phyloP scores from a whole-genome alignment of 2,797 vertebrate genomes.

The Hylomyscus alleni region DNA sequence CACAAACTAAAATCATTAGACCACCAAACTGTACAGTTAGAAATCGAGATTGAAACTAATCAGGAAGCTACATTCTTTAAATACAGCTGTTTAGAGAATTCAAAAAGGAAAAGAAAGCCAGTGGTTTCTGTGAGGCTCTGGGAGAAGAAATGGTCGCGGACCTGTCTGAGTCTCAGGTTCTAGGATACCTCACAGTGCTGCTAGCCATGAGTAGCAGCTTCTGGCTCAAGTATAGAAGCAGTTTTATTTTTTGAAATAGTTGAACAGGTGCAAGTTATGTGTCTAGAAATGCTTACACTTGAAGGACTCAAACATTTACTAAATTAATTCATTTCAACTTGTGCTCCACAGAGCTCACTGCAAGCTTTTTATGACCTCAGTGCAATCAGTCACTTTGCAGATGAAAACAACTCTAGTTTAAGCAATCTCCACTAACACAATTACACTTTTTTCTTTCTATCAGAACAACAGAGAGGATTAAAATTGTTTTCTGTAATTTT shows the following conservation, averaged over 20 bases:
- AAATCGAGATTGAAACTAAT: conserved; percentile 54
- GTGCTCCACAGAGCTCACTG: neutral
- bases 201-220: conserved; percentile 38
- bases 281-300: neutral
- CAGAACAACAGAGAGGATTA: neutral
- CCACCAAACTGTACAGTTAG: conserved; percentile 70
- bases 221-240: neutral
- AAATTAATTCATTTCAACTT: conserved; percentile 72
- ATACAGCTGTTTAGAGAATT: conserved; percentile 83
- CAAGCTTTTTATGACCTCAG: conserved; percentile 44
- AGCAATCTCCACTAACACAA: conserved; percentile 1
- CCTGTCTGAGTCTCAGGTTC: neutral
- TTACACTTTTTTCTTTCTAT: conserved; percentile 61
- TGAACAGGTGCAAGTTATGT: conserved; percentile 78
- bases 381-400: conserved; percentile 46
- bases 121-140: conserved; percentile 64
- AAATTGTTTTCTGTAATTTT: conserved; percentile 52
- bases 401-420: conserved; percentile 40
- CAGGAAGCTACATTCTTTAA: conserved; percentile 63
- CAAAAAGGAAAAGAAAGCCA: conserved; percentile 70
- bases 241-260: conserved; percentile 42
- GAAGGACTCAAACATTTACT: conserved; percentile 34
- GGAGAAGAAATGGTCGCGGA: conserved; percentile 51
- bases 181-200: neutral
- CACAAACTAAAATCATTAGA: conserved; percentile 75